These are phyloP conservation scores for Dione vanillae DNA, from an alignment of 2,888 invertebrate genomes.

Conservation along the genomic window DNA sequence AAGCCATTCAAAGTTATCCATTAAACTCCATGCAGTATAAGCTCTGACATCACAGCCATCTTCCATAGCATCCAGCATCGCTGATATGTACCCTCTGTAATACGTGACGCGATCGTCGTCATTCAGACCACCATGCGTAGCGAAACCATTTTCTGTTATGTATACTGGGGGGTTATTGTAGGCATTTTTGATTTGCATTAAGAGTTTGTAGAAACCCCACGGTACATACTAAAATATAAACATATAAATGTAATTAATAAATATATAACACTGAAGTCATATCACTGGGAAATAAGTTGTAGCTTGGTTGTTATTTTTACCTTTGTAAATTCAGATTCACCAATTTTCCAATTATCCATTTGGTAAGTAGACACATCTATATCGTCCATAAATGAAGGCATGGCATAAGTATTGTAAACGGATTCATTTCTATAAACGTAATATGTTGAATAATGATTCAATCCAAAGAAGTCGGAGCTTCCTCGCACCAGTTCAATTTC, in stretches of 20 bases:
- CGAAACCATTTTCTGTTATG: slow-evolving; percentile 84
- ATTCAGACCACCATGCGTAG: slow-evolving; percentile 55
- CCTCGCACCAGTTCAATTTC: slow-evolving; percentile 60
- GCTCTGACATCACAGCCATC: slow-evolving; percentile 71
- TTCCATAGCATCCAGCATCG: slow-evolving; percentile 69
- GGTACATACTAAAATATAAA: slow-evolving; percentile 69
- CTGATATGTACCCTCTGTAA: slow-evolving; percentile 64
- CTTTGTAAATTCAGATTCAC: slow-evolving; percentile 43
- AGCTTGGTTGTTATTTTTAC: slow-evolving; percentile 30
- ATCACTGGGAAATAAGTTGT: background rate
- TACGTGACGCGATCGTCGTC: slow-evolving; percentile 72
- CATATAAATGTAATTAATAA: slow-evolving; percentile 45
- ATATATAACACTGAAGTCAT: background rate
- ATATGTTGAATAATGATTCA: slow-evolving; percentile 86
- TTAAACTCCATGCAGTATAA: slow-evolving; percentile 84
- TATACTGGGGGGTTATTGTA: slow-evolving; percentile 81
- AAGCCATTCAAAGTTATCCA: slow-evolving; percentile 86
- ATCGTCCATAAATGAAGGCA: slow-evolving; percentile 49
- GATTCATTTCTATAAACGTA: slow-evolving; percentile 50
- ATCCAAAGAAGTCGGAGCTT: slow-evolving; percentile 62
- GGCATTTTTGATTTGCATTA: slow-evolving; percentile 73
- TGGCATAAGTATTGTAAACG: slow-evolving; percentile 27
- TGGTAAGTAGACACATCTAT: background rate
- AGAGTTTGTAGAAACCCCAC: slow-evolving; percentile 81
- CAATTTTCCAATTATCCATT: slow-evolving; percentile 46